These are phyloP conservation scores for Hestina assimilis DNA, from an alignment of 1,140 invertebrate genomes.

Conservation along the genomic window DNA sequence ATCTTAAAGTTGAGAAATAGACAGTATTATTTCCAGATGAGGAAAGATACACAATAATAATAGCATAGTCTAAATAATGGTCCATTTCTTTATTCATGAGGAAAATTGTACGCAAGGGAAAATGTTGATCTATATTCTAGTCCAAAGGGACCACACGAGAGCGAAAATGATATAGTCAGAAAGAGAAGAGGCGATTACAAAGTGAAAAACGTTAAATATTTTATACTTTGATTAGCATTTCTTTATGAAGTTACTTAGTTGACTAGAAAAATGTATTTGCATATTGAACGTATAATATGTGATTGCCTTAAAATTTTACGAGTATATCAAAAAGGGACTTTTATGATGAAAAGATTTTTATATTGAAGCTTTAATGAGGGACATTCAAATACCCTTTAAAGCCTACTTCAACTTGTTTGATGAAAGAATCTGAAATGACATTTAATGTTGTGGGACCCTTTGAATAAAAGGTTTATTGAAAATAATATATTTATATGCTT, in stretches of 20 bases:
- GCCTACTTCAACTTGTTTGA: conserved; percentile 3
- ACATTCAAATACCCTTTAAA: conserved; percentile 22
- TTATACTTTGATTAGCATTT: conserved; percentile 45
- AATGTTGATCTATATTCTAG: not conserved
- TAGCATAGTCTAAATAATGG: no score
- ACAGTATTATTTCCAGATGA: no score
- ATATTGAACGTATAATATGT: conserved; percentile 6
- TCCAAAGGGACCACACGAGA: conserved; percentile 4
- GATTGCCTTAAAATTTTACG: not conserved
- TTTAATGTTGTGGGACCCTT: conserved; percentile 1
- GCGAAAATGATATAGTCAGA: conserved; percentile 18
- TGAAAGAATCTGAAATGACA: conserved; percentile 14
- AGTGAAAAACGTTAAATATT: conserved; percentile 49
- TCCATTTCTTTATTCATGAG: conserved; percentile 5
- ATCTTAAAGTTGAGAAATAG: no score
- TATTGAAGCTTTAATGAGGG: conserved; percentile 17
- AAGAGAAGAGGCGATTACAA: conserved; percentile 36
- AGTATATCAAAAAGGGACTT: not conserved
- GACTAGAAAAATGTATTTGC: conserved; percentile 29
- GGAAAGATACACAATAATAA: no score
- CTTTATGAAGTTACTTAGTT: conserved; percentile 32
- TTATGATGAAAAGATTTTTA: conserved; percentile 12
- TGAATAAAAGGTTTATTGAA: no score
- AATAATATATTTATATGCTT: no score
- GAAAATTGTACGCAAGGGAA: not conserved